Evolutionary conservation across 2,113 vertebrate species (phyloP), one percentile per base, ranked within the genome.

Genomic region (Entosphenus tridentatus): DNA sequence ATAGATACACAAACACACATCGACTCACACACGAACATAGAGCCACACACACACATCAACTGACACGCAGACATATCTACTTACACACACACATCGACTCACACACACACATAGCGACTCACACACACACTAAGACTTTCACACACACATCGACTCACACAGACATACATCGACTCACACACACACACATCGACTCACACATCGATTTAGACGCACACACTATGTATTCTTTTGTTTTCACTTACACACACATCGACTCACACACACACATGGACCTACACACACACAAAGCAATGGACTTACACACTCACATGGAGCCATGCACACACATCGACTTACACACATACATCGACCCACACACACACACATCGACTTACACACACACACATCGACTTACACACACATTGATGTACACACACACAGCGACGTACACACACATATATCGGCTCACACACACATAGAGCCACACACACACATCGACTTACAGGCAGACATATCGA

Each of bases 291-390:
- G 16, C 58, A 62, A 18, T 18, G 18, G 12, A 62, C 58, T 13
- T 62, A 62, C 58, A 62, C 58, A 62, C 58, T 13, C 58, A 62
- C 16, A 62, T 13, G 16, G 12, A 62, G 12, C 12, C 58, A 62
- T 62, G 16, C 58, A 62, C 58, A 62, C 58, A 62, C 58, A 62
- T 16, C 12, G 12, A 62, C 58, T 13, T 62, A 62, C 12, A 62
- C 58, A 62, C 58, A 62, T 16, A 62, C 58, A 62, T 62, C 12
- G 12, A 62, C 58, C 12, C 58, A 62, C 58, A 62, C 58, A 62
- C 16, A 62, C 12, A 62, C 58, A 62, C 58, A 62, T 16, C 12
- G 2, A 62, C 58, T 13, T 16, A 62, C 58, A 13, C 58, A 12
- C 58, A 13, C 58, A 13, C 58, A 62, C 58, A 62, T 16, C 12